These are phyloP conservation scores for Phragmatobia fuliginosa DNA, from an alignment of 2,888 invertebrate genomes.

Conservation along the genomic window DNA sequence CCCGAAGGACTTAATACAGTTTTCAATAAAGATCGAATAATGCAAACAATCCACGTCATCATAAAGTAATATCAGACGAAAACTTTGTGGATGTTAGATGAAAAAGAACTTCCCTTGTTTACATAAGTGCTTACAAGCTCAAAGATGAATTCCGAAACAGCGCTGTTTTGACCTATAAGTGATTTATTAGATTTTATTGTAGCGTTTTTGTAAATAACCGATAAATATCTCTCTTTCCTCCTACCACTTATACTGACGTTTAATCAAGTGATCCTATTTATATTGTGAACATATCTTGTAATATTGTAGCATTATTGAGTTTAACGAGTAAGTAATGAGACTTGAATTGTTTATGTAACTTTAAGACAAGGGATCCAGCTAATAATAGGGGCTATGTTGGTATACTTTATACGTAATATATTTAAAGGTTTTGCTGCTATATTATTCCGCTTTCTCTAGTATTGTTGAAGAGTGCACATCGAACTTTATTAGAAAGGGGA, in stretches of 20 bases:
- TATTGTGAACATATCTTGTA: neutral
- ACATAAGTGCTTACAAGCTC: neutral
- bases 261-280: neutral
- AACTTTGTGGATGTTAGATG: constrained; percentile 12
- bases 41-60: constrained; percentile 14
- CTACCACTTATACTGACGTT: neutral
- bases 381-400: neutral
- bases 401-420: neutral
- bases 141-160: neutral
- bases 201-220: neutral
- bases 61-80: constrained; percentile 15
- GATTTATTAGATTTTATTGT: neutral
- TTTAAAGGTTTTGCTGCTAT: neutral
- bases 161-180: neutral
- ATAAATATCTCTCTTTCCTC: neutral
- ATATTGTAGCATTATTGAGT: neutral
- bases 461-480: neutral
- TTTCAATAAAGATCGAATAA: constrained; percentile 11
- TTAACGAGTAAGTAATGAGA: neutral
- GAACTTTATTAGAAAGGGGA: neutral
- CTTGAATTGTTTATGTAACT: neutral
- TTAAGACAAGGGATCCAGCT: neutral
- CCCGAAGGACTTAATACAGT: constrained; percentile 10
- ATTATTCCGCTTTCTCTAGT: neutral
- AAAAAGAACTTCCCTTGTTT: constrained; percentile 5